phyloP scores from a whole-genome alignment of 2,113 vertebrate species.

The Esox niger region DNA sequence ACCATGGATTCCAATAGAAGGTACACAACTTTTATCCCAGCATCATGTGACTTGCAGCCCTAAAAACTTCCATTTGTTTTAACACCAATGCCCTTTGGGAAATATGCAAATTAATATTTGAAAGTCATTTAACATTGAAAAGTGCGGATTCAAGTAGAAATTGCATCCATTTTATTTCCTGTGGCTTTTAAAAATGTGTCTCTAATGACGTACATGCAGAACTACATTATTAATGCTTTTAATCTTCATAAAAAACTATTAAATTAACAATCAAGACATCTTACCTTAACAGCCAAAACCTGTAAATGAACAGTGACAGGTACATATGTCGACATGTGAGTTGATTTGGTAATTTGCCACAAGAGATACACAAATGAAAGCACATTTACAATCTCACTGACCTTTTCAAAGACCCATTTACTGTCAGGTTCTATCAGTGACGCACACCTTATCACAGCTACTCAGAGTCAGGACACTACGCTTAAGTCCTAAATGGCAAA shows the following conservation, averaged over 20 bases:
- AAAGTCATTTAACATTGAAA: no score
- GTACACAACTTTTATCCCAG: no score
- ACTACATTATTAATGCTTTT: background rate
- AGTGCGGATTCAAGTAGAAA: no score
- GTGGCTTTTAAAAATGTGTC: no score
- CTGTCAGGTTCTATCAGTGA: slow-evolving; percentile 15
- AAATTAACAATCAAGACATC: slow-evolving; percentile 7
- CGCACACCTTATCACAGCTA: background rate
- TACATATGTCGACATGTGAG: slow-evolving; percentile 7
- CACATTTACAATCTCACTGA: slow-evolving; percentile 36
- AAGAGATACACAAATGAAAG: background rate
- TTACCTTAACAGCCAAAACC: slow-evolving; percentile 31
- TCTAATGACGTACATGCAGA: no score
- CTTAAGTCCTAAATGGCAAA: no score
- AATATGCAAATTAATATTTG: no score
- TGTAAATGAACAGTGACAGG: slow-evolving; percentile 1
- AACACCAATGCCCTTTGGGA: no score
- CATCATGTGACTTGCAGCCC: no score
- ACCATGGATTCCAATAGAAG: no score
- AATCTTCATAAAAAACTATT: background rate
- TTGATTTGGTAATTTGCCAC: background rate
- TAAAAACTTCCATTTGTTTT: no score
- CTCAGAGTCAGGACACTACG: background rate
- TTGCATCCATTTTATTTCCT: no score
- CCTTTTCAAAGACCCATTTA: slow-evolving; percentile 28